A percentile compares a stretch with the other conserved stretches of the same genome.
phyloP scores from a whole-genome alignment of 2,113 vertebrate species.

The Picathartes gymnocephalus region DNA sequence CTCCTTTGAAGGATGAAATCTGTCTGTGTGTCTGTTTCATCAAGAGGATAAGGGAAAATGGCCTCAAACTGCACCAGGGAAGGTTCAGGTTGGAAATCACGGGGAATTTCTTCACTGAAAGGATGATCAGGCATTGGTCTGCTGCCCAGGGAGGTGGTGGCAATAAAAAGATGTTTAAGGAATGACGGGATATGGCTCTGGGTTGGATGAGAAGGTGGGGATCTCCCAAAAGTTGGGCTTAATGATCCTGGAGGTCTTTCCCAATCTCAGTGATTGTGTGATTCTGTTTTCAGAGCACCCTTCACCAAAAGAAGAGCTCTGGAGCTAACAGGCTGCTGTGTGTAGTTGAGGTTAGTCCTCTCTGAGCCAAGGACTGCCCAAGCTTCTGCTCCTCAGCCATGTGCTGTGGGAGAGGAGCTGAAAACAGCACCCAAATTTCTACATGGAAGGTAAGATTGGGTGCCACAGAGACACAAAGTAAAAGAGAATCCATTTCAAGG shows the following conservation, averaged over 20 bases:
- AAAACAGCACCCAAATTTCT: neutral
- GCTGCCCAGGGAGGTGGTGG: too few relatives aligned
- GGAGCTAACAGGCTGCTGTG: neutral
- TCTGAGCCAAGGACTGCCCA: neutral
- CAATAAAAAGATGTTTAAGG: neutral
- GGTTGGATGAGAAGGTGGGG: neutral
- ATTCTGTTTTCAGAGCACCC: neutral
- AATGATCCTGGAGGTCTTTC: neutral
- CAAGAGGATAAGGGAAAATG: neutral
- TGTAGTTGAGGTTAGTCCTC: neutral
- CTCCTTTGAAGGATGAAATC: neutral
- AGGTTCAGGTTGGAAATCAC: neutral
- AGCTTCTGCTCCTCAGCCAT: neutral
- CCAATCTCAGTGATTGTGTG: neutral
- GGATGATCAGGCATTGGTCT: neutral
- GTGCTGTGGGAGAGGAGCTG: neutral
- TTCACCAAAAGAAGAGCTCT: neutral
- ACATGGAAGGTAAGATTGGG: rapidly evolving
- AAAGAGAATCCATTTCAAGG: neutral
- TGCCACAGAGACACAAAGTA: neutral
- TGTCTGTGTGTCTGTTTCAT: neutral
- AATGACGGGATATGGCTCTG: neutral
- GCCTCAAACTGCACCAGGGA: neutral
- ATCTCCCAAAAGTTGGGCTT: neutral
- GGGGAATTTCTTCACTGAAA: neutral